Evolutionary conservation across 1,140 invertebrate genomes (phyloP).

Genomic region (Formica selysi): DNA sequence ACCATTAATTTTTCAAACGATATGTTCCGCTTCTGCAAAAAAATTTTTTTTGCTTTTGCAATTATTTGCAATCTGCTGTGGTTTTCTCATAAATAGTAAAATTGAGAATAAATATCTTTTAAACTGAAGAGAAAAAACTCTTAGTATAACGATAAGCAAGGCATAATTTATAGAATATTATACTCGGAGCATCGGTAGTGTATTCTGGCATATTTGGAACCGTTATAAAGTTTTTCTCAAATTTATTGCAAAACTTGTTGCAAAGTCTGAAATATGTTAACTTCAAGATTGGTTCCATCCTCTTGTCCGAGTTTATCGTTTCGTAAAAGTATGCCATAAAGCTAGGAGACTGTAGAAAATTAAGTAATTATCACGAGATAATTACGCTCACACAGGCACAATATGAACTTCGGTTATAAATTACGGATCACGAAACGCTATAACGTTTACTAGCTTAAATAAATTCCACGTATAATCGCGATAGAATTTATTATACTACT

Average conservation of each 20-base stretch:
- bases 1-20: slow-evolving; percentile 39
- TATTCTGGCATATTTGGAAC: slow-evolving; percentile 6
- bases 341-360: slow-evolving; percentile 54
- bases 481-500: slow-evolving; percentile 39
- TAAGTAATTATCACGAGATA: slow-evolving; percentile 57
- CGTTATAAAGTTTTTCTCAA: slow-evolving; percentile 53
- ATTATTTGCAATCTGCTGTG: slow-evolving; percentile 4
- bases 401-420: slow-evolving; percentile 63
- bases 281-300: slow-evolving; percentile 51
- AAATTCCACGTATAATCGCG: slow-evolving; percentile 46
- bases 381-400: slow-evolving; percentile 51
- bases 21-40: background rate
- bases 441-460: slow-evolving; percentile 35
- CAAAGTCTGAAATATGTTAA: slow-evolving; percentile 55
- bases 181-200: slow-evolving; percentile 20
- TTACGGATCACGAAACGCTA: slow-evolving; percentile 26
- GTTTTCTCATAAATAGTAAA: background rate
- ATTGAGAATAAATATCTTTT: slow-evolving; percentile 4
- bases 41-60: background rate
- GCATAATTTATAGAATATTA: slow-evolving; percentile 48
- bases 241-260: slow-evolving; percentile 57
- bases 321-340: slow-evolving; percentile 54
- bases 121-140: slow-evolving; percentile 25
- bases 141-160: slow-evolving; percentile 1
- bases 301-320: slow-evolving; percentile 34